phyloP scores from a whole-genome alignment of 2,888 invertebrate species.

The Thelaira solivaga region DNA sequence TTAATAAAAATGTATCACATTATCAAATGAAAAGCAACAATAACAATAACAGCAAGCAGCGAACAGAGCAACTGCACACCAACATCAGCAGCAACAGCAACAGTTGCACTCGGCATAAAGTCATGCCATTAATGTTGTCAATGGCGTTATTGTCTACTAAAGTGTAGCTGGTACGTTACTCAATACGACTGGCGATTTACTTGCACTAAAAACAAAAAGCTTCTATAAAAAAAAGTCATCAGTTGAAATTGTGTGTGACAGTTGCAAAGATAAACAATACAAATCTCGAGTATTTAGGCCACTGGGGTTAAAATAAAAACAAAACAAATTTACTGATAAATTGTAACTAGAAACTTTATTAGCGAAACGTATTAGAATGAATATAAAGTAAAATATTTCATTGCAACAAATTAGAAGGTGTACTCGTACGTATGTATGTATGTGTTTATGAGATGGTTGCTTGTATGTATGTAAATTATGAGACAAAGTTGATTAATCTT shows the following conservation, averaged over 20 bases:
- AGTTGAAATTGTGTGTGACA: constrained; percentile 46
- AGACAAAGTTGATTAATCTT: too few species aligned
- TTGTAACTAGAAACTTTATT: constrained; percentile 36
- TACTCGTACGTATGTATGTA: too few species aligned
- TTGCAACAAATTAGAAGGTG: too few species aligned
- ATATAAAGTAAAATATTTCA: too few species aligned
- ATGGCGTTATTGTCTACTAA: constrained; percentile 27
- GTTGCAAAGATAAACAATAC: constrained; percentile 30
- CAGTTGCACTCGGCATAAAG: constrained; percentile 16
- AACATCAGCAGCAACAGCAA: neutral
- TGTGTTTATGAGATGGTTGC: too few species aligned
- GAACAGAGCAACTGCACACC: constrained; percentile 11
- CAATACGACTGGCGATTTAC: constrained; percentile 5
- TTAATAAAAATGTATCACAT: constrained; percentile 48
- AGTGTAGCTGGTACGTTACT: constrained; percentile 22
- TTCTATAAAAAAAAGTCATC: constrained; percentile 30
- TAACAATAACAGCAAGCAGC: neutral
- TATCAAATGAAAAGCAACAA: too few species aligned
- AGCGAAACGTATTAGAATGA: too few species aligned
- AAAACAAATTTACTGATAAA: constrained; percentile 1
- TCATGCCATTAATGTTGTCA: constrained; percentile 40
- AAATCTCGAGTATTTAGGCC: constrained; percentile 40
- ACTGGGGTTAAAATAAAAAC: constrained; percentile 43
- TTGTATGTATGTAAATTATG: too few species aligned
- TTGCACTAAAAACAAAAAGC: constrained; percentile 5